Evolutionary conservation across 2,797 vertebrate species (phyloP).

Genomic region (Aphelocoma californica): DNA sequence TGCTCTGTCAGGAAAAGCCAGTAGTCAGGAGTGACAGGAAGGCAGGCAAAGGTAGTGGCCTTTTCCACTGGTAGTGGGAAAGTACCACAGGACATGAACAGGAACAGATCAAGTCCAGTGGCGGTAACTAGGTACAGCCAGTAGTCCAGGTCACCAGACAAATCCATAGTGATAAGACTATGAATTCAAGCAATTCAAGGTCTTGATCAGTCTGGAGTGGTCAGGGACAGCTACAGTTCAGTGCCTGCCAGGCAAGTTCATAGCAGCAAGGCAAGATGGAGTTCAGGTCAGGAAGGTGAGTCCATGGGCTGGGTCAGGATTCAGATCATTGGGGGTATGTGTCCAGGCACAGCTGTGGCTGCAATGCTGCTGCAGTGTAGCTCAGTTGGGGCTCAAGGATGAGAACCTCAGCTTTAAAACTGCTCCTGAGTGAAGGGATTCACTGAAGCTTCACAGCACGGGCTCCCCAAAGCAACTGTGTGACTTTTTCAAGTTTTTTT

Average conservation of each 20-base stretch:
- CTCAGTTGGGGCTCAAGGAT: neutral
- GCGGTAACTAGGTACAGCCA: neutral
- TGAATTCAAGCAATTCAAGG: neutral
- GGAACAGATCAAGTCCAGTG: neutral
- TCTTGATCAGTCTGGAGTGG: neutral
- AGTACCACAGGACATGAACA: neutral
- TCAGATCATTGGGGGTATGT: fast-evolving
- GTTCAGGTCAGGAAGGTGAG: neutral
- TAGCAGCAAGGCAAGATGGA: neutral
- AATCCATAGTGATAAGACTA: neutral
- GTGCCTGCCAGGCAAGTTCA: neutral
- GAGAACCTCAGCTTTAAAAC: neutral
- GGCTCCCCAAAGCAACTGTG: neutral
- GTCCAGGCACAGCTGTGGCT: neutral
- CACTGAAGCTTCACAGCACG: neutral
- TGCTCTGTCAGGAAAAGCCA: neutral
- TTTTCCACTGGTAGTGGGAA: neutral
- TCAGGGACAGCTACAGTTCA: neutral
- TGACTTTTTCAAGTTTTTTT: neutral
- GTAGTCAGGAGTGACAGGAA: neutral
- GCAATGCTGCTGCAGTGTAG: neutral
- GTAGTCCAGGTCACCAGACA: neutral
- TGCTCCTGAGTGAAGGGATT: neutral
- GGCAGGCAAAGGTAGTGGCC: neutral
- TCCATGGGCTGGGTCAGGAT: neutral